Conservation (phyloP, 2,888 invertebrate genomes). For the Melinaea menophilus region DNA sequence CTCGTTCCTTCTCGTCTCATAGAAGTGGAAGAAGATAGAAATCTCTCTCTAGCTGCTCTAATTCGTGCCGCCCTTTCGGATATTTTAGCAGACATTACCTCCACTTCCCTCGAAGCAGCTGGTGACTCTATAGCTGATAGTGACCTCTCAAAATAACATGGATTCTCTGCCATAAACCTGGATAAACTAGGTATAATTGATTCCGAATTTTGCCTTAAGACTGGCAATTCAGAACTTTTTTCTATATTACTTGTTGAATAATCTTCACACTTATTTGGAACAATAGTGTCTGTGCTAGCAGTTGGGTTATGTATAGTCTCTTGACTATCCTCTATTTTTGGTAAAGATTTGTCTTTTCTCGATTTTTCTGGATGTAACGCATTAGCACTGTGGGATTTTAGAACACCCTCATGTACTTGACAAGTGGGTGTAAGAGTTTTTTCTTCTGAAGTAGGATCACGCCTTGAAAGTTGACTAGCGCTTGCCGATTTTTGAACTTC, state of each 20-base stretch:
- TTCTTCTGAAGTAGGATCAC: conserved; percentile 55
- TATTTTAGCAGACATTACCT: conserved; percentile 53
- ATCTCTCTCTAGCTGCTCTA: conserved; percentile 84
- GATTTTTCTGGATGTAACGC: conserved; percentile 59
- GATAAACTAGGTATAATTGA: conserved; percentile 55
- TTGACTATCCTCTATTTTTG: conserved; percentile 51
- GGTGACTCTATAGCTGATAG: conserved; percentile 53
- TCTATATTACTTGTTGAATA: not conserved
- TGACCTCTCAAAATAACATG: conserved; percentile 53
- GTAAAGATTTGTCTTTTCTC: conserved; percentile 31
- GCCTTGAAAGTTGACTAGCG: conserved; percentile 70
- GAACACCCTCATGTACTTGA: conserved; percentile 53
- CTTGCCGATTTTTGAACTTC: conserved; percentile 83
- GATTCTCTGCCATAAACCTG: conserved; percentile 50
- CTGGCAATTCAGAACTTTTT: conserved; percentile 11
- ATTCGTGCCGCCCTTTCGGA: conserved; percentile 78
- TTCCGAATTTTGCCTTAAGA: conserved; percentile 57
- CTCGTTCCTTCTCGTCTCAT: conserved; percentile 69
- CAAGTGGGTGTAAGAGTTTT: conserved; percentile 51
- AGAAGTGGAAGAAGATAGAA: conserved; percentile 75
- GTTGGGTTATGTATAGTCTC: conserved; percentile 53
- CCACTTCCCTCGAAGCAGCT: conserved; percentile 40
- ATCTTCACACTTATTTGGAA: conserved; percentile 38
- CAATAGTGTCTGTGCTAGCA: conserved; percentile 63
- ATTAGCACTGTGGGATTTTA: conserved; percentile 70